Evolutionary conservation across 2,888 invertebrate species (phyloP), one percentile per base, ranked within the genome.

Genomic region (Antheraea assamensis): DNA sequence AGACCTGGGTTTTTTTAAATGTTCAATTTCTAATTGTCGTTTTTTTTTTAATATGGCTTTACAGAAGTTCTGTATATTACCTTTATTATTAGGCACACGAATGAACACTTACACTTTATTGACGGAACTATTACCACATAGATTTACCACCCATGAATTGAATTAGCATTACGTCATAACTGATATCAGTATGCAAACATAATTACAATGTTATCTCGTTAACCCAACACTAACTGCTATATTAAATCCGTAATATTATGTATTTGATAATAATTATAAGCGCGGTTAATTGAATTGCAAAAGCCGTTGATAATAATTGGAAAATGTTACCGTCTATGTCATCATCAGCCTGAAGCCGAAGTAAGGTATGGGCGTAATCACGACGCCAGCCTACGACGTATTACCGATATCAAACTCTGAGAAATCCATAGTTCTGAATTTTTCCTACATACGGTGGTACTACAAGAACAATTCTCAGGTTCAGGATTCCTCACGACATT

Each of bases 261-360:
- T 73, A 77, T 74, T 75, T 74, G 61, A 75, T 79, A 77, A 80
- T 80, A 72, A 78, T 78, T 71, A 75, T 71, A 70, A 35, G 19
- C 74, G 68, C 68, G 3, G 71, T 72, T 78, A 78, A 80, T 77
- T 71, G 75, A 49, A 74, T 21, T 42, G 58, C 35, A 70, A 70
- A 73, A 55, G 70, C 73, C 27, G 42, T 55, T 73, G 68, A 68
- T 55, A 27, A 47, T 73, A 70, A 70, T 72, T 47, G 52, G 72
- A 74, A 72, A 68, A 64, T 64, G 61, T 27, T 17, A 64, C 30
- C 30, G 61, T 58, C 58, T 58, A n/a, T n/a, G 55, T 5, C n/a
- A 24, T 8, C n/a, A 58, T 58, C n/a, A n/a, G n/a, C n/a, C n/a
- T n/a, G n/a, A n/a, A n/a, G n/a, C n/a, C n/a, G n/a, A n/a, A n/a